These are phyloP conservation scores for Eudyptes chrysolophus DNA, from an alignment of 2,113 vertebrate genomes.

Conservation along the genomic window DNA sequence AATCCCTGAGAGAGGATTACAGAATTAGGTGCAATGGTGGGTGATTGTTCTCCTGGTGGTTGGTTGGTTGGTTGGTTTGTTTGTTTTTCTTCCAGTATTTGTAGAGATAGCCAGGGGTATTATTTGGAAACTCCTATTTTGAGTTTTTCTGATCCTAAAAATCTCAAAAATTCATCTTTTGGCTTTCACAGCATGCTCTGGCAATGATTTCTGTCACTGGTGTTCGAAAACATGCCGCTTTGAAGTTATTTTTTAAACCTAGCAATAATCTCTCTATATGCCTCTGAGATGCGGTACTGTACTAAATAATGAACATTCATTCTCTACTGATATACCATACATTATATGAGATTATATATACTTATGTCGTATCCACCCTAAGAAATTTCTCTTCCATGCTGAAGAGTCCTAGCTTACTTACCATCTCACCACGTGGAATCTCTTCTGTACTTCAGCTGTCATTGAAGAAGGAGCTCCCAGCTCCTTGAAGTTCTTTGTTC, in stretches of 20 bases:
- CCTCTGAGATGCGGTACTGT: not conserved
- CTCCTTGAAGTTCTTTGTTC: not conserved
- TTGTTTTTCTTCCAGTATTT: not conserved
- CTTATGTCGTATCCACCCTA: not conserved
- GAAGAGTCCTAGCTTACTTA: not conserved
- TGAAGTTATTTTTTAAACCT: not conserved
- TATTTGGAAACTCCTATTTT: not conserved
- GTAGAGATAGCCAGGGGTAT: not conserved
- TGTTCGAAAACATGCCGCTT: not conserved
- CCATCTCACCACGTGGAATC: not conserved
- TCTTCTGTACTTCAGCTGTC: not conserved
- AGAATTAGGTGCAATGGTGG: not conserved
- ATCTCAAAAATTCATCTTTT: not conserved
- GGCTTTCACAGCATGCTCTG: not conserved
- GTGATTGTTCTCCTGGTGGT: accelerated
- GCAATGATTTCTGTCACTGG: not conserved
- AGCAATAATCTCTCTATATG: not conserved
- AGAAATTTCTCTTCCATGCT: not conserved
- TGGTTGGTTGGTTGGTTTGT: not conserved
- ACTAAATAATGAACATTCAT: not conserved
- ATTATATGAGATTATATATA: not conserved
- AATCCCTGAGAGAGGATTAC: not conserved
- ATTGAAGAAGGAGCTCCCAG: not conserved
- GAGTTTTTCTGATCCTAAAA: not conserved
- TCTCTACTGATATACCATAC: not conserved